A percentile compares a stretch with the other conserved stretches of the same genome.
These are phyloP conservation scores for Neria commutata DNA, from an alignment of 2,888 invertebrate species.

Conservation along the genomic window DNA sequence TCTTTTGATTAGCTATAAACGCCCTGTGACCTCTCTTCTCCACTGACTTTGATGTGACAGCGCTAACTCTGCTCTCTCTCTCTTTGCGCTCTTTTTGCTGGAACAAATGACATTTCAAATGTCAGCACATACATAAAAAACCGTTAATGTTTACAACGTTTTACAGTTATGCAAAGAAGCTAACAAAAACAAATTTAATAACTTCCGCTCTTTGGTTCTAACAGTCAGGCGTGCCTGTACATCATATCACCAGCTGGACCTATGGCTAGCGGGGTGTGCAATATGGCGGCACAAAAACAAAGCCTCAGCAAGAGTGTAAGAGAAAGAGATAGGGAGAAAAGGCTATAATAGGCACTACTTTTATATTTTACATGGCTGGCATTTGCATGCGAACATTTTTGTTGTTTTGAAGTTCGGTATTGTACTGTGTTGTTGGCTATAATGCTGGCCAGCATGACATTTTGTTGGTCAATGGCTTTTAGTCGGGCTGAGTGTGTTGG, in stretches of 20 bases:
- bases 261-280: neutral
- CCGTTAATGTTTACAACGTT: neutral
- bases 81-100: too few relatives aligned
- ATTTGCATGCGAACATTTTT: too few relatives aligned
- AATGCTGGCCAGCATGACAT: neutral
- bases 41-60: too few relatives aligned
- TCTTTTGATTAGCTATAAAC: too few relatives aligned
- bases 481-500: too few relatives aligned
- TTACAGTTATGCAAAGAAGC: neutral
- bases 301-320: neutral
- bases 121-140: too few relatives aligned
- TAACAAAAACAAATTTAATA: neutral
- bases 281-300: neutral
- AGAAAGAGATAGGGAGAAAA: neutral
- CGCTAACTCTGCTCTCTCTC: too few relatives aligned
- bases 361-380: neutral
- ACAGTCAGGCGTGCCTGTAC: neutral
- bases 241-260: too few relatives aligned
- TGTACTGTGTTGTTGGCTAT: neutral
- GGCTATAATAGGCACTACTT: neutral
- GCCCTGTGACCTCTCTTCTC: too few relatives aligned
- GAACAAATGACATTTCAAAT: too few relatives aligned
- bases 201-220: neutral
- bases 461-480: neutral
- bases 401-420: neutral